A percentile compares a stretch with the other conserved stretches of the same genome.
These are phyloP conservation scores for Phortica okadai DNA, from an alignment of 2,888 invertebrate species.

Conservation along the genomic window DNA sequence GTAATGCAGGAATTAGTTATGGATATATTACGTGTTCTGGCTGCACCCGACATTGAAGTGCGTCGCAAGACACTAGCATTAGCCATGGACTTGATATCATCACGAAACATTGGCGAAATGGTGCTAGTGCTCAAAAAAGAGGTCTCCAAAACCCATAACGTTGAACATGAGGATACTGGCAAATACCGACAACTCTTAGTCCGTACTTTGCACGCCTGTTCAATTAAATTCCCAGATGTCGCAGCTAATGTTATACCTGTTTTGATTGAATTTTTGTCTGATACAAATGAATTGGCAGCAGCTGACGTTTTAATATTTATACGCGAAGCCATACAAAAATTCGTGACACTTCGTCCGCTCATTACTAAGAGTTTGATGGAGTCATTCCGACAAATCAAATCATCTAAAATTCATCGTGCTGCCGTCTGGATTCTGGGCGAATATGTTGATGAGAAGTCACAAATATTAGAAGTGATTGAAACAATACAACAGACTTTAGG, in stretches of 20 bases:
- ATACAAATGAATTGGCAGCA: conserved; percentile 92
- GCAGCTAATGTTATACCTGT: conserved; percentile 96
- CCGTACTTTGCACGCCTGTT: conserved; percentile 94
- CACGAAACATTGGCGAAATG: conserved; percentile 96
- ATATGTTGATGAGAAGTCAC: conserved; percentile 88
- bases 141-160: conserved; percentile 91
- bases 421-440: conserved; percentile 99
- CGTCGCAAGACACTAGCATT: conserved; percentile 89
- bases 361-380: conserved; percentile 88
- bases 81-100: conserved; percentile 92
- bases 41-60: conserved; percentile 96
- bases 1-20: conserved; percentile 92
- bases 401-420: conserved; percentile 93
- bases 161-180: conserved; percentile 96
- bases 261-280: conserved; percentile 93
- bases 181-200: conserved; percentile 97
- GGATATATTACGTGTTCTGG: conserved; percentile 96
- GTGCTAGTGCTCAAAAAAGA: conserved; percentile 94
- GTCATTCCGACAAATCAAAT: conserved; percentile 90
- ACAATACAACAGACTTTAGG: conserved; percentile 86
- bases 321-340: conserved; percentile 96
- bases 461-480: conserved; percentile 88
- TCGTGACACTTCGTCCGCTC: conserved; percentile 86
- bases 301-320: conserved; percentile 96
- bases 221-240: conserved; percentile 97